Evolutionary conservation across 2,888 invertebrate species (phyloP).

Genomic region (Trichogramma evanescens): DNA sequence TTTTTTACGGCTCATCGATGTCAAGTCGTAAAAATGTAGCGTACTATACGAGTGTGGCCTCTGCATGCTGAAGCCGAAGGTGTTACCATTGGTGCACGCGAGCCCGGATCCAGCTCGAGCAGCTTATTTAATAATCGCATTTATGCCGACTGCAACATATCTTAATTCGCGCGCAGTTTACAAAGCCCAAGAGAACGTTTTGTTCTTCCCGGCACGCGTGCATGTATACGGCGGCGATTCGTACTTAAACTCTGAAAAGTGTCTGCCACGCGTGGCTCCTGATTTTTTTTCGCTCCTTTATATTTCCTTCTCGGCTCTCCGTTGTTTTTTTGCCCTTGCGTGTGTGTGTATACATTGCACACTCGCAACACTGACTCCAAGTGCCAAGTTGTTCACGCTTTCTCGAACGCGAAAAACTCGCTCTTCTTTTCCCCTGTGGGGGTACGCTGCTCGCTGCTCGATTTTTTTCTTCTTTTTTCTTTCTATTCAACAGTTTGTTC

Average conservation of each 20-base stretch:
- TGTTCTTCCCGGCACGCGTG: background rate
- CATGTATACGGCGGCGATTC: too few species aligned
- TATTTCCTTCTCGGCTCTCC: background rate
- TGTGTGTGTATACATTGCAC: slow-evolving; percentile 5
- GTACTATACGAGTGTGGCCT: too few species aligned
- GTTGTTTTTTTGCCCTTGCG: slow-evolving; percentile 17
- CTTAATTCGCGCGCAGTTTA: too few species aligned
- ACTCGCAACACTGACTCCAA: background rate
- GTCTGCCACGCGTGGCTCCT: slow-evolving; percentile 6
- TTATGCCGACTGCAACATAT: too few species aligned
- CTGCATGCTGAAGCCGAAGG: too few species aligned
- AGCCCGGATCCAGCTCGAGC: too few species aligned
- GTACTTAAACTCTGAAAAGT: slow-evolving; percentile 23
- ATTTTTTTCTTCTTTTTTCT: slow-evolving; percentile 18
- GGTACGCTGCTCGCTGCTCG: background rate
- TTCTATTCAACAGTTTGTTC: slow-evolving; percentile 34
- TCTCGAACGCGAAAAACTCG: background rate
- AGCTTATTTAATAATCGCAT: too few species aligned
- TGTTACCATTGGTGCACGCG: too few species aligned
- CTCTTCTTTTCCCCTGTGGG: slow-evolving; percentile 16
- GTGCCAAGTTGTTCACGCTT: background rate
- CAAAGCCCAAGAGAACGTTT: slow-evolving; percentile 6
- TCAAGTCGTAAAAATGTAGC: too few species aligned
- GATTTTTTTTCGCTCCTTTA: background rate
- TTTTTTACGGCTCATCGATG: too few species aligned